A percentile compares a stretch with the other conserved stretches of the same genome.
Conservation (phyloP, 30 jellyfish, hydroid and myxozoan species). For the Nemopilema nomurai region DNA sequence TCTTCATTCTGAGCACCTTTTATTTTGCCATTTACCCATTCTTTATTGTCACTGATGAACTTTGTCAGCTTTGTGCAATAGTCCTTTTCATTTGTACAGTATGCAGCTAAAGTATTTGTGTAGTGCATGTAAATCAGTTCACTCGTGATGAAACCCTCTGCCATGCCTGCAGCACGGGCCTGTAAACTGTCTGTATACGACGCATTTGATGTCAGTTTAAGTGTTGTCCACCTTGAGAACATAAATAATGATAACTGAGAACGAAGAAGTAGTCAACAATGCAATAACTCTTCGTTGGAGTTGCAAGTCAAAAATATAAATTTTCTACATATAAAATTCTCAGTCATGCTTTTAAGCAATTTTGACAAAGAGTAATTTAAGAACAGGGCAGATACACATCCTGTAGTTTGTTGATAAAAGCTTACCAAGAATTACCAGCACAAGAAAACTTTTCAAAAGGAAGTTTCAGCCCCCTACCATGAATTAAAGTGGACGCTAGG, state of each 20-base stretch:
- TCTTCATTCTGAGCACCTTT: constrained; percentile 30
- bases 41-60: constrained; percentile 52
- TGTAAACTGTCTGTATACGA: constrained; percentile 67
- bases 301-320: too few relatives aligned
- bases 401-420: too few relatives aligned
- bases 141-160: constrained; percentile 89
- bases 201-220: constrained; percentile 78
- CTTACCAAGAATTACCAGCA: too few relatives aligned
- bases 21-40: constrained; percentile 54
- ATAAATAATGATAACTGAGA: neutral
- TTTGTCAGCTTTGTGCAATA: constrained; percentile 67
- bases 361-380: too few relatives aligned
- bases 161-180: constrained; percentile 99
- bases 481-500: too few relatives aligned
- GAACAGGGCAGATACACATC: too few relatives aligned
- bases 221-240: constrained; percentile 75
- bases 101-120: constrained; percentile 61
- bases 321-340: too few relatives aligned
- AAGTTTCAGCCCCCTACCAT: too few relatives aligned
- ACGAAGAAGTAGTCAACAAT: too few relatives aligned
- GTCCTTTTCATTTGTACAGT: constrained; percentile 63
- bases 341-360: too few relatives aligned
- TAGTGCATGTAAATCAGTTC: constrained; percentile 82
- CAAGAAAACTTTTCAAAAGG: too few relatives aligned
- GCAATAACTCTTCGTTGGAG: too few relatives aligned